Percentiles rank a stretch among this genome's conserved stretches.
Conservation (phyloP, 2,113 vertebrate genomes). For the Echinops telfairi region DNA sequence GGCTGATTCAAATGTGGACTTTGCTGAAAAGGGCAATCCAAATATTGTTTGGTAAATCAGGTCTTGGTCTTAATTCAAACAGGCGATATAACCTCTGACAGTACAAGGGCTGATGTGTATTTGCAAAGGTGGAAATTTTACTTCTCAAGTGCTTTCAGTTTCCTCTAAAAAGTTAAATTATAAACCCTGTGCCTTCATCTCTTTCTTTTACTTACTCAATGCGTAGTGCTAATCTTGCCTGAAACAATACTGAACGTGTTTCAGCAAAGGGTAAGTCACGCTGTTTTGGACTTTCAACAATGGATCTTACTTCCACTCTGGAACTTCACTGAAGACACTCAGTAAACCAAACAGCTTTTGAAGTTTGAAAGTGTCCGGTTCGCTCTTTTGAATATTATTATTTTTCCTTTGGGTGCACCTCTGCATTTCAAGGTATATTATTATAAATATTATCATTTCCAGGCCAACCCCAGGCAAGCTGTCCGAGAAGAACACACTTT, state of each 20-base stretch:
- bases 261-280: slow-evolving; percentile 36
- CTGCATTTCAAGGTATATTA: slow-evolving; percentile 67
- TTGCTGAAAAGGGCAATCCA: slow-evolving; percentile 33
- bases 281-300: slow-evolving; percentile 33
- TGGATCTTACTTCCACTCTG: background rate
- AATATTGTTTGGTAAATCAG: background rate
- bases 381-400: slow-evolving; percentile 23
- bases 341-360: slow-evolving; percentile 43
- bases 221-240: slow-evolving; percentile 39
- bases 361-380: slow-evolving; percentile 48
- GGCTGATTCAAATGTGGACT: background rate
- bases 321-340: slow-evolving; percentile 26
- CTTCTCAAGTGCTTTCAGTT: background rate
- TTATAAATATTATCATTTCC: slow-evolving; percentile 73
- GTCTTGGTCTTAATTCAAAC: slow-evolving; percentile 48
- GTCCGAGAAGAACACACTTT: slow-evolving; percentile 64
- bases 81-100: slow-evolving; percentile 37
- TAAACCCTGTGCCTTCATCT: slow-evolving; percentile 10
- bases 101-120: background rate
- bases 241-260: slow-evolving; percentile 43
- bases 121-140: slow-evolving; percentile 30
- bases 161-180: slow-evolving; percentile 21
- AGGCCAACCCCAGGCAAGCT: slow-evolving; percentile 63
- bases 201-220: slow-evolving; percentile 37
- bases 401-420: slow-evolving; percentile 27